Conservation (phyloP, 2,888 invertebrate species). For the Phortica okadai region DNA sequence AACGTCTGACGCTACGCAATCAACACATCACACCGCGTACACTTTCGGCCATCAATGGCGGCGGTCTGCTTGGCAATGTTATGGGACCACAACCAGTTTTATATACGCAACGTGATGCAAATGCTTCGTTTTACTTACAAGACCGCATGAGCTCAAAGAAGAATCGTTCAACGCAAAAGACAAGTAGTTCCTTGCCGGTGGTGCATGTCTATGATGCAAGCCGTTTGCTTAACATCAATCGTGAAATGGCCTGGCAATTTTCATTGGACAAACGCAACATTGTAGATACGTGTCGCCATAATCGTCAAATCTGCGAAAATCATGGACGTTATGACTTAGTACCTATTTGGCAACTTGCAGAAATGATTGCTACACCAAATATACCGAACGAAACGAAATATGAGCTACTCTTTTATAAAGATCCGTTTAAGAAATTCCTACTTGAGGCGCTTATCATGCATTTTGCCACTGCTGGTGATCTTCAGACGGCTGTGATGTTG, state of each 20-base stretch:
- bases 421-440: constrained; percentile 91
- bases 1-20: constrained; percentile 83
- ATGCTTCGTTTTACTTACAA: constrained; percentile 87
- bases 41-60: constrained; percentile 83
- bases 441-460: constrained; percentile 90
- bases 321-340: constrained; percentile 88
- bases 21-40: constrained; percentile 88
- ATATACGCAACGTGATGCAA: constrained; percentile 77
- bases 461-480: constrained; percentile 87
- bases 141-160: constrained; percentile 78
- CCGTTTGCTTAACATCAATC: constrained; percentile 86
- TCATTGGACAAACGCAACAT: constrained; percentile 78
- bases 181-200: constrained; percentile 63
- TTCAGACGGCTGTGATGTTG: constrained; percentile 96
- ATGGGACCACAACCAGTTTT: constrained; percentile 73
- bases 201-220: constrained; percentile 74
- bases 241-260: constrained; percentile 89
- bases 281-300: constrained; percentile 86
- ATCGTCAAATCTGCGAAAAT: constrained; percentile 86
- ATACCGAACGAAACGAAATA: constrained; percentile 77
- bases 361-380: constrained; percentile 81
- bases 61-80: constrained; percentile 75
- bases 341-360: constrained; percentile 92
- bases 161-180: constrained; percentile 75
- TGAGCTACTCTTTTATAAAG: constrained; percentile 84